A percentile compares a stretch with the other conserved stretches of the same genome.
These are phyloP conservation scores for Acleris literana DNA, from an alignment of 2,888 invertebrate genomes.

Conservation along the genomic window DNA sequence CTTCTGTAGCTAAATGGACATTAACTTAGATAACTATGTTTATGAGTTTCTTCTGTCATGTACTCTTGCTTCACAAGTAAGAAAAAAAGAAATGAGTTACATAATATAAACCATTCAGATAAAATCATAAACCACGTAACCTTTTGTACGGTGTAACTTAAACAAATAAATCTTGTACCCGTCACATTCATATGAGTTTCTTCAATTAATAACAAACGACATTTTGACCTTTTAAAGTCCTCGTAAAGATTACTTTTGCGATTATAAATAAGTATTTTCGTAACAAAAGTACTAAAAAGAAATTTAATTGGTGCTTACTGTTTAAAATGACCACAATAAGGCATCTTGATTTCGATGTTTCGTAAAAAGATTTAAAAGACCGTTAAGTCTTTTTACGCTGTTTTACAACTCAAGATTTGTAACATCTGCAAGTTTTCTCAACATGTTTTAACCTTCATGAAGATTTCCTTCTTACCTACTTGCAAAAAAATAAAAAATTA, in stretches of 20 bases:
- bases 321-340: constrained; percentile 17
- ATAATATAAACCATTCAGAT: constrained; percentile 17
- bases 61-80: constrained; percentile 7
- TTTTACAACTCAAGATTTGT: too few species aligned
- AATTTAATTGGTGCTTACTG: constrained; percentile 18
- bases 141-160: neutral
- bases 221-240: constrained; percentile 20
- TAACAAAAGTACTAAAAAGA: constrained; percentile 4
- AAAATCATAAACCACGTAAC: constrained; percentile 22
- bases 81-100: constrained; percentile 6
- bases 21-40: neutral
- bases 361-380: constrained; percentile 1
- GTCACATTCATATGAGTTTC: constrained; percentile 4
- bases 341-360: constrained; percentile 17
- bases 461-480: too few species aligned
- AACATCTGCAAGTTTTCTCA: too few species aligned
- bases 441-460: too few species aligned
- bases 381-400: neutral
- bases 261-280: constrained; percentile 21
- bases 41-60: constrained; percentile 1
- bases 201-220: constrained; percentile 19
- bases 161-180: constrained; percentile 2
- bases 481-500: too few species aligned
- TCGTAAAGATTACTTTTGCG: constrained; percentile 16
- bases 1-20: neutral